Evolutionary conservation across 1,140 invertebrate species (phyloP), one percentile per base, ranked within the genome.

Genomic region (Pseudomyrmex flavicornis): DNA sequence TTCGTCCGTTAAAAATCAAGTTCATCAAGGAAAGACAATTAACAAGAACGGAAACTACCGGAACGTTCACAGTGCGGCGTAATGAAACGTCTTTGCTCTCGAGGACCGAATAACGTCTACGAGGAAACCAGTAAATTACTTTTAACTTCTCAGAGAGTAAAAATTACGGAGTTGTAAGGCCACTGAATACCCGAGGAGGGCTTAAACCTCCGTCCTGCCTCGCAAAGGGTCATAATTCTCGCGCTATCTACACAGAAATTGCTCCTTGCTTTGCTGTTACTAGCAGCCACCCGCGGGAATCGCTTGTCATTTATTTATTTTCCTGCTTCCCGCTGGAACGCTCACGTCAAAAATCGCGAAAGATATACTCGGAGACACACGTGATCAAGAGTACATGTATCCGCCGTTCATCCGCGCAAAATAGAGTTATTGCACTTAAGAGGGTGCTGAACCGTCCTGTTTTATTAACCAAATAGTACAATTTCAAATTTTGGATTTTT

Each of bases 101-200:
- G 26, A 72, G 59, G 65, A 50, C 54, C 85, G 90, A 91, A 91
- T 89, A 90, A 90, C 87, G 88, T 88, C 88, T 89, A 89, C 87
- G 77, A 66, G 83, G 87, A 35, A 90, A 88, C 88, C 88, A 93
- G 90, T 94, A 94, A 93, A 93, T 94, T 93, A 94, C 92, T 93
- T 91, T 93, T 93, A 93, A 93, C 91, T 93, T 93, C 89, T 89
- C 80, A 76, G 88, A 92, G 91, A 91, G 89, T 93, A 94, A 94
- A 94, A 94, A 93, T 94, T 94, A 94, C 92, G 79, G 91, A 92
- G 90, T 93, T 92, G 90, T 91, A 92, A 92, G 90, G 90, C 85
- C 84, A 87, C 88, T 5, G 76, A 92, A 90, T 62, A 68, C 85
- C 88, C 76, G 56, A 74, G 65, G 76, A 84, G 86, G 89, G 84